Base-by-base conservation (phyloP, 2,888 invertebrate genomes). In the Galerucella calmariensis region DNA sequence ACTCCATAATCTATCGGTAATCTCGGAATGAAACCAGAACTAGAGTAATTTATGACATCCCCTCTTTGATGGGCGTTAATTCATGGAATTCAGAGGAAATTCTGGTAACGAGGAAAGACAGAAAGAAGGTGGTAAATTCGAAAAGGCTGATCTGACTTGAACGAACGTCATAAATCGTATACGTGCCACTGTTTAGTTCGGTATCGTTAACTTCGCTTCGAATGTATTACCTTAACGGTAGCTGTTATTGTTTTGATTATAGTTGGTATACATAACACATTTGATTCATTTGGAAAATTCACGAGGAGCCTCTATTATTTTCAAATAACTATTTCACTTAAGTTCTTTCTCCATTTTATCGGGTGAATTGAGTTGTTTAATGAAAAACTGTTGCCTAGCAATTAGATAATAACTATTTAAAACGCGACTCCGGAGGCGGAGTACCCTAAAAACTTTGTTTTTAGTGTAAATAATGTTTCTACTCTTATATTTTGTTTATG, bases 111-210 rank as follows among this genome's bases (percentile, higher is more conserved):
- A 46, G 68, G 71, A 63, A 73, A 74, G 67, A 71, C 67, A 62
- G 76, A 76, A 70, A 65, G 72, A 71, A 73, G 75, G 75, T 68
- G 75, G 72, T 69, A 72, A 53, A 69, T 66, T 56, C 62, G 66
- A 72, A 72, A 72, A 74, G 75, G 72, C 72, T 75, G 81, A 80
- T 79, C 76, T 71, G 76, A 73, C 66, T 69, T 77, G 71, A 75
- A 73, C 76, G 75, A 78, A 78, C 66, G 79, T 80, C 75, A 82
- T 84, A 85, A 85, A 85, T 85, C 81, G 78, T 74, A 78, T 74
- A 84, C 84, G 83, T 84, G 85, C 16, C 80, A 58, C 16, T 65
- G 46, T 44, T 46, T 46, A 20, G 20, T 46, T 44, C 63, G 46
- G 8, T 16, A 56, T 56, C 8, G 16, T 20, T 56, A 56, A 16